These are phyloP conservation scores for Pyralis farinalis DNA, from an alignment of 2,888 invertebrate genomes.

Conservation along the genomic window DNA sequence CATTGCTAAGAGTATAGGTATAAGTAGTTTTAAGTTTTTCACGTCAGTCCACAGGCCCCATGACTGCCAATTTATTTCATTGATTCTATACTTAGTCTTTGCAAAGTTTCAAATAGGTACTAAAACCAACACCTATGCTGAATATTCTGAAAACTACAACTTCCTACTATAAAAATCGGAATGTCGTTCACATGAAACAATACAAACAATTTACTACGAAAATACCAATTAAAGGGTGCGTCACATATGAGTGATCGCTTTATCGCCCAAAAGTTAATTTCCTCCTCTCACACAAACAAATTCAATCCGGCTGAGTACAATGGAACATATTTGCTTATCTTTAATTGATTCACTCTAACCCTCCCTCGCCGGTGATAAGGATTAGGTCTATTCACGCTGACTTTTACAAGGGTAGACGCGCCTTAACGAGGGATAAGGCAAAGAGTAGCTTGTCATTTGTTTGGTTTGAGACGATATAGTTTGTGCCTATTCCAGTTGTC, in stretches of 20 bases:
- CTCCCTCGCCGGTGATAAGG: conserved; percentile 61
- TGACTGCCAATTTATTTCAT: no score
- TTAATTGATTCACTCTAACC: conserved; percentile 80
- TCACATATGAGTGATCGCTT: conserved; percentile 65
- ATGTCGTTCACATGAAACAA: conserved; percentile 31
- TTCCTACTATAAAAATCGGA: conserved; percentile 3
- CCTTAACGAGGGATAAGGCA: conserved; percentile 61
- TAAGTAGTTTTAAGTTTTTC: no score
- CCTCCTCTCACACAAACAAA: conserved; percentile 70
- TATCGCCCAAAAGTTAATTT: conserved; percentile 73
- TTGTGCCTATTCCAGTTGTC: conserved; percentile 23
- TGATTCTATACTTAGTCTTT: no score
- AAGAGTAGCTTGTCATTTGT: conserved; percentile 29
- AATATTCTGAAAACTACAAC: neutral
- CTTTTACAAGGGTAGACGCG: conserved; percentile 76
- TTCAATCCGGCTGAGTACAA: conserved; percentile 62
- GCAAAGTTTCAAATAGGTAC: no score
- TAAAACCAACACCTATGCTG: no score
- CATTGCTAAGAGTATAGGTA: no score
- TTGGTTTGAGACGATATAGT: neutral
- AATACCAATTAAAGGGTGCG: conserved; percentile 39
- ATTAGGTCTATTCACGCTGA: conserved; percentile 78
- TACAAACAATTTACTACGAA: conserved; percentile 47
- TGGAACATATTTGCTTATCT: conserved; percentile 78
- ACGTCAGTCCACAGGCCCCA: no score